These are phyloP conservation scores for Salpingus planirostris DNA, from an alignment of 2,888 invertebrate species.

Conservation along the genomic window DNA sequence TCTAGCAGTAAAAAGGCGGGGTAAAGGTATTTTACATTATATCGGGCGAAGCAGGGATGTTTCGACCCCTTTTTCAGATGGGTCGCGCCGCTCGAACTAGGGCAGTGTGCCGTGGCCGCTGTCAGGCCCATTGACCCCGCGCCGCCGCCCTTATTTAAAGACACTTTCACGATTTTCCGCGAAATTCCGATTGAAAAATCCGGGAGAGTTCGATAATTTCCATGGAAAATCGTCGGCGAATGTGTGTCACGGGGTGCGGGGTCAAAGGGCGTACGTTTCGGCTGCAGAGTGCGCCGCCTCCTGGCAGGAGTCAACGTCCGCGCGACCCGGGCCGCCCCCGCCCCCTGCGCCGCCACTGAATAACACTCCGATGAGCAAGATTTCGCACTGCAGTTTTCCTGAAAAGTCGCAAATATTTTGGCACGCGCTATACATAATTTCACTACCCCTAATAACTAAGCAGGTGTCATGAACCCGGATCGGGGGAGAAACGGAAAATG, in stretches of 20 bases:
- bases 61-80: slow-evolving; percentile 18
- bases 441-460: slow-evolving; percentile 1
- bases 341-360: slow-evolving; percentile 2
- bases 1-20: no score
- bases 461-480: slow-evolving; percentile 7
- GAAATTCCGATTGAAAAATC: no score
- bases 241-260: no score
- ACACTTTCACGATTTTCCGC: no score
- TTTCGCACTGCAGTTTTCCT: slow-evolving; percentile 21
- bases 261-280: no score
- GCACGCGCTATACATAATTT: slow-evolving; percentile 5
- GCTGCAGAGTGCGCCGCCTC: slow-evolving; percentile 22
- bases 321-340: slow-evolving; percentile 18
- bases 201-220: no score
- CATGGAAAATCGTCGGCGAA: no score
- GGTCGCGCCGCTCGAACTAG: slow-evolving; percentile 26
- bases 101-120: slow-evolving; percentile 36
- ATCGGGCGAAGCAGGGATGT: no score
- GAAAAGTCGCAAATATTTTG: slow-evolving; percentile 3
- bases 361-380: slow-evolving; percentile 5
- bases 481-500: slow-evolving; percentile 7
- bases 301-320: slow-evolving; percentile 30
- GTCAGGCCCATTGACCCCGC: no score
- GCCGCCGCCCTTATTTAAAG: no score
- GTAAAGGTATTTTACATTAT: no score